Base-by-base conservation (phyloP, 1,140 invertebrate species). In the Trichonephila clavata region DNA sequence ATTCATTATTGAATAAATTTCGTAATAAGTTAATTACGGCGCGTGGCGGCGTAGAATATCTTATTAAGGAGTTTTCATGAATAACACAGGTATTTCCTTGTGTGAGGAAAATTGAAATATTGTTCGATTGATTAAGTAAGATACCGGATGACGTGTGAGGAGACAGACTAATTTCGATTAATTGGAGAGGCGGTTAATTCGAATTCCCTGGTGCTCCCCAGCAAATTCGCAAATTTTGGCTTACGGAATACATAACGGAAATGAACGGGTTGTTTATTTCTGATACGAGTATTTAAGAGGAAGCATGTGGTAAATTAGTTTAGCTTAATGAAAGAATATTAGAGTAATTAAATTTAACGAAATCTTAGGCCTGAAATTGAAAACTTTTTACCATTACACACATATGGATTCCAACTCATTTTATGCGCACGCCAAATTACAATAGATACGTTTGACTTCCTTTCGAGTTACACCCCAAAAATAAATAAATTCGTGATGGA, bases 81-180 rank as follows among this genome's bases (percentile, higher is more conserved):
- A 18, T 39, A 39, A 77, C 13, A 77, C 71, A 77, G 27, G 18
- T 77, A 77, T 32, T 39, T 32, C 16, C 13, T 18, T 39, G 27
- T 32, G 18, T 77, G 71, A 68, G 18, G 71, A 77, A 77, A 77
- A 77, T 39, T 32, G 71, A 77, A 77, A 77, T 77, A 39, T 77
- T 18, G 18, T 77, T 39, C 71, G 27, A 77, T 77, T 77, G 71
- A 77, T 77, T 77, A 77, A 39, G 14, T 32, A 21, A 63, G 50
- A 7, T 50, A 50, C 7, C 50, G 50, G 10, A 14, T 39, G 27
- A 68, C 71, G 27, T 8, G 32, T 1, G 18, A 39, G 24, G 71
- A 16, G 71, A 16, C 10, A 5, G 50, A 32, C 14, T 77, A 77
- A 77, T 77, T 77, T 77, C 71, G 18, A 18, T 32, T 77, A 39